phyloP scores from a whole-genome alignment of 2,113 vertebrate genomes.

The Crotalus helleri region DNA sequence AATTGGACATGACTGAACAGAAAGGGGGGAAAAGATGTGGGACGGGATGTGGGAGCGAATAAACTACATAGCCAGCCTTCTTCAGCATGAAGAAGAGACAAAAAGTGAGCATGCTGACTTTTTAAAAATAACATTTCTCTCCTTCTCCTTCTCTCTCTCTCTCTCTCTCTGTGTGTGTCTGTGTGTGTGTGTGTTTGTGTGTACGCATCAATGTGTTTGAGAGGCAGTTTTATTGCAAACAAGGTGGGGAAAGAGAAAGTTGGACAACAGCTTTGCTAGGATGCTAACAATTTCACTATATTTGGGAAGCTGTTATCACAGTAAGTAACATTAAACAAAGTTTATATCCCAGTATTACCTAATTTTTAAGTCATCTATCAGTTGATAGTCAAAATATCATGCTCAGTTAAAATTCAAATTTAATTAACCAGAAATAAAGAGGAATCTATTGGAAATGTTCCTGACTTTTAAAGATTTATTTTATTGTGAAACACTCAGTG shows the following conservation, averaged over 20 bases:
- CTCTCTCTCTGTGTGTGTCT: too few species aligned
- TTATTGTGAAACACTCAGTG: neutral
- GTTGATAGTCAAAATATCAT: conserved; percentile 19
- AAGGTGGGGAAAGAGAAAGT: neutral
- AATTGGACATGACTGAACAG: too few species aligned
- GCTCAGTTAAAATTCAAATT: conserved; percentile 26
- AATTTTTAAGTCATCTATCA: neutral
- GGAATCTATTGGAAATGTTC: conserved; percentile 10
- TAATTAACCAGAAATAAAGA: neutral
- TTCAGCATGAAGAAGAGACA: neutral
- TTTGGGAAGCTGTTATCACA: neutral
- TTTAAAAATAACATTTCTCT: neutral
- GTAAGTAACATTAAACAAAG: neutral
- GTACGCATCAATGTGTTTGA: too few species aligned
- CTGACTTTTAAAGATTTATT: neutral
- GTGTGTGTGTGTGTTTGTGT: neutral
- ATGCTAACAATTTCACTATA: neutral
- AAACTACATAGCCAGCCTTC: neutral
- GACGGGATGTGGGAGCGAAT: neutral
- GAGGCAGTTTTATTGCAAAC: neutral
- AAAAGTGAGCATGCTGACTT: neutral
- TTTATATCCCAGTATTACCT: neutral
- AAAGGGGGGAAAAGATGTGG: neutral
- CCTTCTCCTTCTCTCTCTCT: too few species aligned
- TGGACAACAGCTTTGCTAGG: neutral